Evolutionary conservation across 2,113 vertebrate species (phyloP).

Genomic region (Ictalurus furcatus): DNA sequence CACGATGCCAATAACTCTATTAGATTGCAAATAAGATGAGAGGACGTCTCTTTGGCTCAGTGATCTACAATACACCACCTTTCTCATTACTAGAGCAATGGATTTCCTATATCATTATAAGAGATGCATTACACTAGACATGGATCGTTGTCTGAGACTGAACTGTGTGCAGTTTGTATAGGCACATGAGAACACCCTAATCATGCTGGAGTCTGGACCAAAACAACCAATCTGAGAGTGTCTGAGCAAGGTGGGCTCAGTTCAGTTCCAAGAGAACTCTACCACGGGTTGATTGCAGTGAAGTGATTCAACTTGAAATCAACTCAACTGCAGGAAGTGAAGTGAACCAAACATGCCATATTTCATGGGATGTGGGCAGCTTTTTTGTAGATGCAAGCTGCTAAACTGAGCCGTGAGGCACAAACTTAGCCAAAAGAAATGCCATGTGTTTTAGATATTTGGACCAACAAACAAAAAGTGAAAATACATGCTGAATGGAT

Average conservation of each 20-base stretch:
- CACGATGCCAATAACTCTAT: slow-evolving; percentile 56
- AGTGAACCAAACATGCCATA: slow-evolving; percentile 5
- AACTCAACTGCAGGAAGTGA: not conserved
- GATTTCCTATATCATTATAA: slow-evolving; percentile 60
- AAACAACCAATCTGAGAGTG: not conserved
- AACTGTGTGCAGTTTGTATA: not conserved
- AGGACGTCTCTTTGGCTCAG: slow-evolving; percentile 55
- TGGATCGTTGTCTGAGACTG: not conserved
- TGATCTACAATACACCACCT: slow-evolving; percentile 60
- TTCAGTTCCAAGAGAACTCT: not conserved
- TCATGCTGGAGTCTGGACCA: not conserved
- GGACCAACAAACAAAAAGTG: not conserved
- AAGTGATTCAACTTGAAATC: not conserved
- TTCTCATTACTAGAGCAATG: slow-evolving; percentile 58
- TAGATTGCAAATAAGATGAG: slow-evolving; percentile 46
- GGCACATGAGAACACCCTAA: not conserved
- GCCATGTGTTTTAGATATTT: not conserved
- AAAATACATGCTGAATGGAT: not conserved
- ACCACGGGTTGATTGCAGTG: not conserved
- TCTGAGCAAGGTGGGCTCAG: not conserved
- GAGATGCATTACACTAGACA: slow-evolving; percentile 35
- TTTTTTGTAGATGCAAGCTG: not conserved
- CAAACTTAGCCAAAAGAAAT: not conserved
- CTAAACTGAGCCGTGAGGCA: not conserved
- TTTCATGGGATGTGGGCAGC: not conserved